Evolutionary conservation across 2,888 invertebrate species (phyloP).

Genomic region (Latheticus oryzae): DNA sequence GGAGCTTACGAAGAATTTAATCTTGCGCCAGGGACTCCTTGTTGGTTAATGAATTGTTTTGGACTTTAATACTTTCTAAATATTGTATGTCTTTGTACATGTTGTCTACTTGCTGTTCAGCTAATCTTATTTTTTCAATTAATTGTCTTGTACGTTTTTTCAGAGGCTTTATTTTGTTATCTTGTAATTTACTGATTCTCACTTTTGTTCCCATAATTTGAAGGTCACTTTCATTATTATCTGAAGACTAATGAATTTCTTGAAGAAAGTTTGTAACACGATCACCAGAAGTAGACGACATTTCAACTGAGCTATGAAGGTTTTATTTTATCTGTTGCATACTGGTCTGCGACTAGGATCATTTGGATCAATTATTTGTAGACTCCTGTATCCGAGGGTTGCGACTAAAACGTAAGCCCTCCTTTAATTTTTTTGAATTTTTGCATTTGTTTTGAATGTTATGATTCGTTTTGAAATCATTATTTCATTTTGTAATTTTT

Average conservation of each 20-base stretch:
- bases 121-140: no score
- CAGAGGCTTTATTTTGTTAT: constrained; percentile 24
- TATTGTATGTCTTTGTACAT: no score
- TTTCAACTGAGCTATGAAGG: no score
- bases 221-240: constrained; percentile 23
- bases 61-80: constrained; percentile 23
- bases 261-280: constrained; percentile 23
- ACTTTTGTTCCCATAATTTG: constrained; percentile 22
- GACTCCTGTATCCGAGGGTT: no score
- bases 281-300: no score
- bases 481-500: neutral
- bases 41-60: constrained; percentile 24
- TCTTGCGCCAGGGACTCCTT: constrained; percentile 20
- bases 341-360: no score
- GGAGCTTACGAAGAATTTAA: constrained; percentile 23
- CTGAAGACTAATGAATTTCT: constrained; percentile 24
- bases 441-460: no score
- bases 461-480: neutral
- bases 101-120: no score
- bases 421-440: no score
- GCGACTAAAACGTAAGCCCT: no score
- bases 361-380: no score
- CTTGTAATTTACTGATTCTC: constrained; percentile 22
- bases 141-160: constrained; percentile 23
- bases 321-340: no score